These are phyloP conservation scores for Andrena trimmerana DNA, from an alignment of 2,888 invertebrate genomes.

Conservation along the genomic window DNA sequence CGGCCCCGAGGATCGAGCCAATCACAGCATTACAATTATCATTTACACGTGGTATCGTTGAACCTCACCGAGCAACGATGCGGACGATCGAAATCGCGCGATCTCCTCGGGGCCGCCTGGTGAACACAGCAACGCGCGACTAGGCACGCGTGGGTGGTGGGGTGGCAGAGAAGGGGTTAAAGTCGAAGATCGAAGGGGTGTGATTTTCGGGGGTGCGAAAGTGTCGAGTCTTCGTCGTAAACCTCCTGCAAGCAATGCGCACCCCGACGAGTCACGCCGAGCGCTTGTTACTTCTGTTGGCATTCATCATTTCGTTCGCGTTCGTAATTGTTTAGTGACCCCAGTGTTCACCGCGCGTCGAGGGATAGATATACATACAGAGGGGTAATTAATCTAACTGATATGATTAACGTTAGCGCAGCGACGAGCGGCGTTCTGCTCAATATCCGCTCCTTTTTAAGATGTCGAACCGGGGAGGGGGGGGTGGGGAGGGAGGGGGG, in stretches of 20 bases:
- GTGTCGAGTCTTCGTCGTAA: conserved; percentile 32
- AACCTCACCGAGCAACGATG: conserved; percentile 75
- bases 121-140: conserved; percentile 37
- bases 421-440: conserved; percentile 70
- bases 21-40: conserved; percentile 72
- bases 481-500: no score
- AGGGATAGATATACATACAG: conserved; percentile 62
- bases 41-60: conserved; percentile 79
- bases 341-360: conserved; percentile 68
- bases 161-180: background rate
- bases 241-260: conserved; percentile 47
- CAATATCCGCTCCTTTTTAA: conserved; percentile 73
- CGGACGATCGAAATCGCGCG: conserved; percentile 11
- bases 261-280: conserved; percentile 22
- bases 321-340: conserved; percentile 55
- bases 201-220: background rate
- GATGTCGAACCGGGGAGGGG: conserved; percentile 61
- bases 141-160: no score
- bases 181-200: background rate
- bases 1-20: conserved; percentile 1
- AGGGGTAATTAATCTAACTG: conserved; percentile 67
- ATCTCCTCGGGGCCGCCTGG: conserved; percentile 15
- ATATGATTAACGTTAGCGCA: conserved; percentile 72
- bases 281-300: conserved; percentile 15
- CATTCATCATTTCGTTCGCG: background rate